Evolutionary conservation across 1,140 invertebrate genomes (phyloP).

Genomic region (Caenorhabditis tropicalis): DNA sequence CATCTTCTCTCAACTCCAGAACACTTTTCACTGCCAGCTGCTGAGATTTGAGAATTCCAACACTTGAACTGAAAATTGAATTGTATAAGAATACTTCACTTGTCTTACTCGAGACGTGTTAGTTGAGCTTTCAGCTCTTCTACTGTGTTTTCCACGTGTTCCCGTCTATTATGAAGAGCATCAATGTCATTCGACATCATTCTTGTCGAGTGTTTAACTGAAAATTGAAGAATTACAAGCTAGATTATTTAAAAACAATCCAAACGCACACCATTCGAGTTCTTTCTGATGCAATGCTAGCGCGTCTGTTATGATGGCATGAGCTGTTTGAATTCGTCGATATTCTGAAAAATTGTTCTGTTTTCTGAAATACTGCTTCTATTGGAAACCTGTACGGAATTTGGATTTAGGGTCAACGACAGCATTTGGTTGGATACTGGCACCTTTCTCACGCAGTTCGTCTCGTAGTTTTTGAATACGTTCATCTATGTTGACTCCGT

Average conservation of each 20-base stretch:
- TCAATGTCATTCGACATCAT: background rate
- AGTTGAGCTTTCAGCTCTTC: background rate
- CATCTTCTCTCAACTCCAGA: constrained; percentile 18
- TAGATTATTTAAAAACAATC: background rate
- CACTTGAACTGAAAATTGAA: background rate
- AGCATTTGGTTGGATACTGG: background rate
- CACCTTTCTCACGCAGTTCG: background rate
- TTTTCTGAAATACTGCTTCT: background rate
- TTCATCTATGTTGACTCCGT: background rate
- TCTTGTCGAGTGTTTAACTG: background rate
- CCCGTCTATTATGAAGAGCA: background rate
- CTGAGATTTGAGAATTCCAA: constrained; percentile 5
- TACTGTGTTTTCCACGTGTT: background rate
- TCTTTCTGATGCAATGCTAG: background rate
- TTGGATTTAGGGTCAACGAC: background rate
- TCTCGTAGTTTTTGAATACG: background rate
- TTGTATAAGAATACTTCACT: background rate
- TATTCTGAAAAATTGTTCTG: background rate
- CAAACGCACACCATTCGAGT: background rate
- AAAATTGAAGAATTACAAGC: background rate
- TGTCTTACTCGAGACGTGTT: background rate
- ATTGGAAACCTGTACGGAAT: background rate
- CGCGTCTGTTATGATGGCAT: background rate
- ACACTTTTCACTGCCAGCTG: constrained; percentile 28
- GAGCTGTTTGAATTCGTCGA: background rate